phyloP scores from a whole-genome alignment of 2,113 vertebrate species.

The Rhegmatorhina hoffmannsi region DNA sequence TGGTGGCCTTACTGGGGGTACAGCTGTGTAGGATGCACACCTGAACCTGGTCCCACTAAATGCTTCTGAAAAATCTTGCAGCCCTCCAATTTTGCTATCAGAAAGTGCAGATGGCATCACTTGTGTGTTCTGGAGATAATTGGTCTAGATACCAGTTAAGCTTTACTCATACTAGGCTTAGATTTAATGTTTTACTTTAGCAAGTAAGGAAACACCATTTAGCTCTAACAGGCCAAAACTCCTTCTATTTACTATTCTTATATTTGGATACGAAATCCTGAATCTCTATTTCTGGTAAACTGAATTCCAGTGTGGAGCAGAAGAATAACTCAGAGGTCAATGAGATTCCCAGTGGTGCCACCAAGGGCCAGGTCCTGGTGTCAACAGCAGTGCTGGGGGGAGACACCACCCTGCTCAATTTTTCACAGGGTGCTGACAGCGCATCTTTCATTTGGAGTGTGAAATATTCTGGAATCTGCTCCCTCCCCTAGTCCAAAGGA shows the following conservation, averaged over 20 bases:
- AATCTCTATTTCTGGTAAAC: neutral
- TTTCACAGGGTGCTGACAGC: neutral
- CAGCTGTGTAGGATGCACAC: neutral
- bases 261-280: conserved; percentile 10
- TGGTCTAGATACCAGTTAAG: neutral
- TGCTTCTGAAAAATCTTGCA: neutral
- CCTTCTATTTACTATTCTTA: neutral
- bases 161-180: neutral
- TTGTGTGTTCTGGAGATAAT: neutral
- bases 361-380: neutral
- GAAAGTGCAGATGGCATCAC: neutral
- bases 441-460: neutral
- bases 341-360: neutral
- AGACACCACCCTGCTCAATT: neutral
- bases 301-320: neutral
- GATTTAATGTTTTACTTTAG: neutral
- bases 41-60: neutral
- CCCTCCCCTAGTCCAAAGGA: neutral
- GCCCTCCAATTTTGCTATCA: neutral
- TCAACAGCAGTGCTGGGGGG: neutral
- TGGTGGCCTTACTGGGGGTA: neutral
- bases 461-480: neutral
- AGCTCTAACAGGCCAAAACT: neutral
- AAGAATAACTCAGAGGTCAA: neutral
- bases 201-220: neutral